phyloP scores from a whole-genome alignment of 2,113 vertebrate species.

The Thamnaconus septentrionalis region DNA sequence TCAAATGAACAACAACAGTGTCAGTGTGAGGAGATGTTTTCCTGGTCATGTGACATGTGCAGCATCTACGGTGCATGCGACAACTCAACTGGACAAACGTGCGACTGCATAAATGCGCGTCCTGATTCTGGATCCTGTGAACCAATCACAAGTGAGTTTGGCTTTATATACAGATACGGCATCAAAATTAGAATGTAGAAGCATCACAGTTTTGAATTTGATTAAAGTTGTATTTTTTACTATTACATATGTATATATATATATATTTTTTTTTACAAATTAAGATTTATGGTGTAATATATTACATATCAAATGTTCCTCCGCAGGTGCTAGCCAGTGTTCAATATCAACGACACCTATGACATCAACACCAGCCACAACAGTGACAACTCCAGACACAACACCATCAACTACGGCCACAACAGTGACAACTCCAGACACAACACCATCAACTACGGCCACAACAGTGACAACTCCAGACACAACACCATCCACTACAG shows the following conservation, averaged over 20 bases:
- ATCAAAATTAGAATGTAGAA: background rate
- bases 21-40: slow-evolving; percentile 46
- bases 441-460: background rate
- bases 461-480: background rate
- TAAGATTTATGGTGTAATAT: background rate
- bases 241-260: background rate
- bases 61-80: slow-evolving; percentile 8
- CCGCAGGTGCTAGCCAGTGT: background rate
- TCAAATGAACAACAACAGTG: slow-evolving; percentile 24
- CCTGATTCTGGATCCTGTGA: slow-evolving; percentile 39
- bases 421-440: background rate
- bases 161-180: background rate
- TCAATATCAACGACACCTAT: background rate
- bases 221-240: background rate
- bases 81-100: slow-evolving; percentile 20
- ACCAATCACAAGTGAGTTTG: slow-evolving; percentile 39
- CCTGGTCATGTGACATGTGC: slow-evolving; percentile 51
- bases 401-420: background rate
- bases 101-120: slow-evolving; percentile 48
- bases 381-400: background rate
- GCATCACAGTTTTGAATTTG: too few species aligned
- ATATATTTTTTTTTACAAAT: background rate
- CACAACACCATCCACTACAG: background rate
- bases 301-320: background rate
- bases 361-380: background rate